Evolutionary conservation across 2,113 vertebrate genomes (phyloP).

Genomic region (Cryptotis parvus): DNA sequence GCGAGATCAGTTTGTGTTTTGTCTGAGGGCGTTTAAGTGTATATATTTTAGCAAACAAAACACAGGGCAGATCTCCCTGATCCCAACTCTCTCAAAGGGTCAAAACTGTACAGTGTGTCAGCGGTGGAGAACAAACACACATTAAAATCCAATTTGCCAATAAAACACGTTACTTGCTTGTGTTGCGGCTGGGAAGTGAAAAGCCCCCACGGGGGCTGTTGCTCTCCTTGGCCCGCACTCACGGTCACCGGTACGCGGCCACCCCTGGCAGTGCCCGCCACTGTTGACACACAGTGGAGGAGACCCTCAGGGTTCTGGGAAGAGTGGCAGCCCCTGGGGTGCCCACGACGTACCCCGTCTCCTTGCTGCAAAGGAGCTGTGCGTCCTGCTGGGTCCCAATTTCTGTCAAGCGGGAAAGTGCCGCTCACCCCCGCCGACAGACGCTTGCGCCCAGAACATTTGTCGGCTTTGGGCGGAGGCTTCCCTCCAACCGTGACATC

Average conservation of each 20-base stretch:
- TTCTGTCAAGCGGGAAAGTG: background rate
- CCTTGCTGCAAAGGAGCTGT: background rate
- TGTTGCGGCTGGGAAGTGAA: background rate
- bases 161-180: slow-evolving; percentile 53
- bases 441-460: slow-evolving; percentile 36
- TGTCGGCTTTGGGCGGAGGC: background rate
- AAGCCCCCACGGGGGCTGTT: background rate
- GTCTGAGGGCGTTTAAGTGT: slow-evolving; percentile 76
- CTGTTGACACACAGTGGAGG: background rate
- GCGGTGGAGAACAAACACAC: slow-evolving; percentile 73
- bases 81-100: slow-evolving; percentile 70
- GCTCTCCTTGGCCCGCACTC: background rate
- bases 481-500: slow-evolving; percentile 38
- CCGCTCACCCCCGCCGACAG: background rate
- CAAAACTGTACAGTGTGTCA: slow-evolving; percentile 71
- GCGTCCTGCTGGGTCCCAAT: background rate
- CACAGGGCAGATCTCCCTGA: slow-evolving; percentile 70
- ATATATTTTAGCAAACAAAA: slow-evolving; percentile 53
- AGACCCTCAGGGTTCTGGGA: background rate
- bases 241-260: background rate
- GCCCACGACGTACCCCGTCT: background rate
- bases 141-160: slow-evolving; percentile 78
- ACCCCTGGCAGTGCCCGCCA: background rate
- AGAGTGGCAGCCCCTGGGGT: background rate
- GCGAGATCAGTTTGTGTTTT: slow-evolving; percentile 81